Evolutionary conservation across 2,888 invertebrate genomes (phyloP).

Genomic region (Pachliopta kotzebuea): DNA sequence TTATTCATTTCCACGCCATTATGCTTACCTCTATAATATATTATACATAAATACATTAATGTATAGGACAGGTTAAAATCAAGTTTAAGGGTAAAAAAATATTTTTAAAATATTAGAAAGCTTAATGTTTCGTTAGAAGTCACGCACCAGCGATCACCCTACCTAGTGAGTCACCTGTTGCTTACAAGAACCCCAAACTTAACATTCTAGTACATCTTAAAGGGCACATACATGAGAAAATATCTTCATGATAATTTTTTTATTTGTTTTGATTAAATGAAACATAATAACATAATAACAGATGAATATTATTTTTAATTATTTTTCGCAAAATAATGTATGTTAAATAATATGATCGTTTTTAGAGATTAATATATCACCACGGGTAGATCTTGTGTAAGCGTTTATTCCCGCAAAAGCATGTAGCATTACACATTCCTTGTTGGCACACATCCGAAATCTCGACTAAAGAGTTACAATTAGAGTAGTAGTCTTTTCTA

Average conservation of each 20-base stretch:
- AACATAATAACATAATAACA: background rate
- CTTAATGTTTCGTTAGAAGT: conserved; percentile 36
- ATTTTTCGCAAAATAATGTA: background rate
- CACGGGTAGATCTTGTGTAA: conserved; percentile 51
- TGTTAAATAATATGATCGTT: background rate
- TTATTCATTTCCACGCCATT: conserved; percentile 3
- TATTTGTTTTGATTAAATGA: background rate
- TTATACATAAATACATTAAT: background rate
- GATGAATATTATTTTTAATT: background rate
- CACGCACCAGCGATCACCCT: conserved; percentile 66
- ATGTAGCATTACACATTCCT: conserved; percentile 86
- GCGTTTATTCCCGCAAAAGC: conserved; percentile 82
- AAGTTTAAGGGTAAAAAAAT: background rate
- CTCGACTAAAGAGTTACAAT: conserved; percentile 83
- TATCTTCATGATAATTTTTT: too few relatives aligned
- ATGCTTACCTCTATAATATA: background rate
- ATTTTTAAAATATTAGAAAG: background rate
- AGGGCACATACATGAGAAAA: background rate
- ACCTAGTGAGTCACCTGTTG: conserved; percentile 77
- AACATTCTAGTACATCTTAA: conserved; percentile 8
- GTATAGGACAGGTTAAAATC: too few relatives aligned
- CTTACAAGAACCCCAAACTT: conserved; percentile 44
- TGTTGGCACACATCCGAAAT: conserved; percentile 65
- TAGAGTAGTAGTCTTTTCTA: conserved; percentile 85
- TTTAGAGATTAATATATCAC: conserved; percentile 25